These are phyloP conservation scores for Theonella swinhoei DNA, from an alignment of 37 sponge, comb jelly and placozoan genomes.

Conservation along the genomic window DNA sequence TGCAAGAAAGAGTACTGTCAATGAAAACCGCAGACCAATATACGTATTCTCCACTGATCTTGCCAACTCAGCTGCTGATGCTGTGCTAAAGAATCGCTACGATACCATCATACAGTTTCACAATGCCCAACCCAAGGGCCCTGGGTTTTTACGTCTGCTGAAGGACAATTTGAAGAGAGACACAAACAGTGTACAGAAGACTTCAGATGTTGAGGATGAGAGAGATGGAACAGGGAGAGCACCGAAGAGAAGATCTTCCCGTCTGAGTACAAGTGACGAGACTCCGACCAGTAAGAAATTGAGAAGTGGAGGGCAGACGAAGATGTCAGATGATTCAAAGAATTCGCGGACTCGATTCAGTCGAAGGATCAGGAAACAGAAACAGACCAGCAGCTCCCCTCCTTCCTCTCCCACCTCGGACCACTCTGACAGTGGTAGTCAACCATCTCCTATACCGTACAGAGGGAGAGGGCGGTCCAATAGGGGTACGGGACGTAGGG, in stretches of 20 bases:
- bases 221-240: background rate
- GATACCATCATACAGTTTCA: conserved; percentile 70
- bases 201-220: background rate
- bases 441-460: background rate
- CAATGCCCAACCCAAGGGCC: conserved; percentile 52
- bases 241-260: background rate
- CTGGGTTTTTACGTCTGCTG: conserved; percentile 25
- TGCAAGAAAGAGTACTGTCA: conserved; percentile 16
- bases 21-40: conserved; percentile 25
- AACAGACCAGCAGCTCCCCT: background rate
- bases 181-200: background rate
- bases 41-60: conserved; percentile 79
- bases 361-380: background rate
- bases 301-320: background rate
- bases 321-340: background rate
- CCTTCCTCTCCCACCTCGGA: background rate
- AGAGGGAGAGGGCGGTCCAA: too few relatives aligned
- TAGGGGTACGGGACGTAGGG: too few relatives aligned
- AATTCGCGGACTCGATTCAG: background rate
- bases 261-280: background rate
- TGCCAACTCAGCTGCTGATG: conserved; percentile 82
- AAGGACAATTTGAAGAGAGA: background rate
- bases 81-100: conserved; percentile 43
- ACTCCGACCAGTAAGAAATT: background rate
- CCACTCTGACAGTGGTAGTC: background rate